phyloP scores from a whole-genome alignment of 2,888 invertebrate genomes.

The Carpatolechia fugitivella region DNA sequence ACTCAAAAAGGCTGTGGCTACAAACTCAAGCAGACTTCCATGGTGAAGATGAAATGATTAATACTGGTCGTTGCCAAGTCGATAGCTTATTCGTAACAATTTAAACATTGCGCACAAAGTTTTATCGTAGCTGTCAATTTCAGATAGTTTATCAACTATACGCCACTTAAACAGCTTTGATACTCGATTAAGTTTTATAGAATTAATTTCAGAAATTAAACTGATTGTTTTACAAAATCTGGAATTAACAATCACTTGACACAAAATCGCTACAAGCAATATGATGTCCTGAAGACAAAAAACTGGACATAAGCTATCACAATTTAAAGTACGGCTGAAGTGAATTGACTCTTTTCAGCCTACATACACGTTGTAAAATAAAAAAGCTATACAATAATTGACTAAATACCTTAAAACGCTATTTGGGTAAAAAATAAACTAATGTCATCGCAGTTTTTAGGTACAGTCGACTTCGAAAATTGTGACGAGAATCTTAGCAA shows the following conservation, averaged over 20 bases:
- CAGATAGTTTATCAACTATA: background rate
- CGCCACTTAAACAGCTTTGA: background rate
- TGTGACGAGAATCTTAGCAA: background rate
- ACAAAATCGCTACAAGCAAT: slow-evolving; percentile 4
- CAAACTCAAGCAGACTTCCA: background rate
- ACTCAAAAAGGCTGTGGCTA: too few relatives aligned
- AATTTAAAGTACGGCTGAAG: slow-evolving; percentile 44
- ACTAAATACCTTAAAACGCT: slow-evolving; percentile 76
- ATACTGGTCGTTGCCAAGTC: slow-evolving; percentile 71
- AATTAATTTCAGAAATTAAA: background rate
- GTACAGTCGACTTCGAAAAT: slow-evolving; percentile 9
- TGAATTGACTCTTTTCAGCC: slow-evolving; percentile 44
- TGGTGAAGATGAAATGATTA: slow-evolving; percentile 38
- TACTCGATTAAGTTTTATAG: background rate
- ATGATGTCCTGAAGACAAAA: background rate
- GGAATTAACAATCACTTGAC: background rate
- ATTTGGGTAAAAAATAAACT: slow-evolving; percentile 58
- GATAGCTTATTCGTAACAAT: slow-evolving; percentile 28
- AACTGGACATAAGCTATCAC: slow-evolving; percentile 47
- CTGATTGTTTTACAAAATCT: background rate
- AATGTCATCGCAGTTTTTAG: slow-evolving; percentile 58
- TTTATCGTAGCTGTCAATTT: background rate
- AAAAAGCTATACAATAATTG: slow-evolving; percentile 75
- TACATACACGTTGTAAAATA: slow-evolving; percentile 34
- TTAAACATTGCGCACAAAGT: background rate